Percentiles rank a stretch among this genome's conserved stretches.
Evolutionary conservation across 2,113 vertebrate species (phyloP).

Genomic region (Panurus biarmicus): DNA sequence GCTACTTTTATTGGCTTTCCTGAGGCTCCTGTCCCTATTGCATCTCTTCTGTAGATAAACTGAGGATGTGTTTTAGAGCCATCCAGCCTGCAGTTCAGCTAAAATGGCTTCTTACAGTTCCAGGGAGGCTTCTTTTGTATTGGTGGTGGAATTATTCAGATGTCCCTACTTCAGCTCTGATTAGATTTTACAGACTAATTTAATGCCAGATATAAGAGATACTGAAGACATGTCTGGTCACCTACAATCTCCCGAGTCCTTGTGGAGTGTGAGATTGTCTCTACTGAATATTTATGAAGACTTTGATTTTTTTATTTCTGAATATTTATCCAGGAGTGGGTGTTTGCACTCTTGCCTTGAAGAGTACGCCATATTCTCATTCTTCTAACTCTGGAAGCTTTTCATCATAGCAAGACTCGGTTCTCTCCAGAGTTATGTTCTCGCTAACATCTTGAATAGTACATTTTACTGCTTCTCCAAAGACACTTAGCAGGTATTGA

Average conservation of each 20-base stretch:
- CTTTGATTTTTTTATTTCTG: not conserved
- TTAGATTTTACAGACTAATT: slow-evolving; percentile 12
- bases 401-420: not conserved
- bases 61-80: not conserved
- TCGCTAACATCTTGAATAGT: not conserved
- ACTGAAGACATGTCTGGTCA: not conserved
- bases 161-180: not conserved
- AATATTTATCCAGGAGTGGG: not conserved
- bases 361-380: not conserved
- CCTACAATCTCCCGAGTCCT: not conserved
- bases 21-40: not conserved
- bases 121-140: not conserved
- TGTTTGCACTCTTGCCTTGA: not conserved
- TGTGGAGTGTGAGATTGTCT: not conserved
- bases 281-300: not conserved
- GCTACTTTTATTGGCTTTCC: not conserved
- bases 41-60: not conserved
- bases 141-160: not conserved
- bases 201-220: not conserved
- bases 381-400: not conserved
- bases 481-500: not conserved
- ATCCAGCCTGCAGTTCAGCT: not conserved
- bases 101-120: not conserved
- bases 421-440: not conserved
- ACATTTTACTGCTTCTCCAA: not conserved